These are phyloP conservation scores for Taeniopygia guttata DNA, from an alignment of 2,797 vertebrate species.

Conservation along the genomic window DNA sequence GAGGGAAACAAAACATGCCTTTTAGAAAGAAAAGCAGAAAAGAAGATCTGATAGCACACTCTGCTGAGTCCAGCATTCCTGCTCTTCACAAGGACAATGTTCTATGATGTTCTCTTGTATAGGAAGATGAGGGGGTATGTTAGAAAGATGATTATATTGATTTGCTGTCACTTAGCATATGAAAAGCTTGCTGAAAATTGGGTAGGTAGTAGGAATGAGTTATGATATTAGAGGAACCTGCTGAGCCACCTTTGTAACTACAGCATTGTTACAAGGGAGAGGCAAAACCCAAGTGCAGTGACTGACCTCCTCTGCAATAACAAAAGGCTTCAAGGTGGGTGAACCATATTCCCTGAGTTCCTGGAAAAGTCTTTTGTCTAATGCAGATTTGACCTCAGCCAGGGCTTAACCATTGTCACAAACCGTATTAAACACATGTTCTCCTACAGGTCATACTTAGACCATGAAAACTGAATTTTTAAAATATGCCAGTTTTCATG, in stretches of 20 bases:
- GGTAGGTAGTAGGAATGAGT: slow-evolving; percentile 1
- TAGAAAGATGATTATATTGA: background rate
- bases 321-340: background rate
- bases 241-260: slow-evolving; percentile 9
- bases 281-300: background rate
- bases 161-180: slow-evolving; percentile 28
- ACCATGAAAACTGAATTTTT: background rate
- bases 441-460: background rate
- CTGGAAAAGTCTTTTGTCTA: background rate
- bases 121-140: background rate
- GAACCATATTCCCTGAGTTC: background rate
- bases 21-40: background rate
- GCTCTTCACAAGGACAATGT: background rate
- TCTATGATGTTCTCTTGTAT: background rate
- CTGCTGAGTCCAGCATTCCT: background rate
- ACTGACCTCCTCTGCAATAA: background rate
- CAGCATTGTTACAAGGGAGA: background rate
- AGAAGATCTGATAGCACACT: background rate
- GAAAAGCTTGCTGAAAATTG: slow-evolving; percentile 50
- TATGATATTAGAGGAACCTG: slow-evolving; percentile 35
- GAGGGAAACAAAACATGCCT: background rate
- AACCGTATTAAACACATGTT: background rate
- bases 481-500: background rate
- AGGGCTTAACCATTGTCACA: background rate
- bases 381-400: background rate